Evolutionary conservation across 2,797 vertebrate genomes (phyloP).

Genomic region (Oceanodroma leucorhoa): DNA sequence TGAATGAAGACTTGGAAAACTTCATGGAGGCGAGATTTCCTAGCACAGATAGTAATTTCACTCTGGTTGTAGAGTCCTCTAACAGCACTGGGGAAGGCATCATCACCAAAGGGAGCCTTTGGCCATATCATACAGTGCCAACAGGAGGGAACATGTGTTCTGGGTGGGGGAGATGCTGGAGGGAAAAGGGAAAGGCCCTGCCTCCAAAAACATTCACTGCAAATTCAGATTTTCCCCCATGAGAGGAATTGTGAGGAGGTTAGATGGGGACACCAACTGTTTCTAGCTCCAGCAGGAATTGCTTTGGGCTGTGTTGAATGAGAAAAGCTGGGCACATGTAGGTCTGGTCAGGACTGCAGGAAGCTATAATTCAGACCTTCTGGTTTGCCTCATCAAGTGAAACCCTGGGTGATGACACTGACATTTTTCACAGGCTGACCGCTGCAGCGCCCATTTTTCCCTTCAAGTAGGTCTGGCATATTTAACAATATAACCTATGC

Average conservation of each 20-base stretch:
- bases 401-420: not conserved
- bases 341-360: not conserved
- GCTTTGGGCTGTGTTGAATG: constrained; percentile 19
- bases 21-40: not conserved
- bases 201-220: not conserved
- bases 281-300: not conserved
- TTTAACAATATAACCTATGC: not conserved
- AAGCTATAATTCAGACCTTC: not conserved
- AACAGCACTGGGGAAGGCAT: not conserved
- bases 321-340: not conserved
- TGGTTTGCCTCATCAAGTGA: constrained; percentile 13
- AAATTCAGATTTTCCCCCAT: not conserved
- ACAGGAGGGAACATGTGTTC: not conserved
- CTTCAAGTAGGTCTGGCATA: not conserved
- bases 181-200: not conserved
- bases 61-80: not conserved
- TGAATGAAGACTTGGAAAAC: not conserved
- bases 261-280: constrained; percentile 18
- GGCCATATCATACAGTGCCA: not conserved
- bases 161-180: not conserved
- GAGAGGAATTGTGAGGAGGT: not conserved
- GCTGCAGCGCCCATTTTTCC: not conserved
- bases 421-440: not conserved
- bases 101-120: not conserved
- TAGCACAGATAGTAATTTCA: not conserved